Conservation (phyloP, 64 coral and sea anemone genomes). For the Trachythela sp. region DNA sequence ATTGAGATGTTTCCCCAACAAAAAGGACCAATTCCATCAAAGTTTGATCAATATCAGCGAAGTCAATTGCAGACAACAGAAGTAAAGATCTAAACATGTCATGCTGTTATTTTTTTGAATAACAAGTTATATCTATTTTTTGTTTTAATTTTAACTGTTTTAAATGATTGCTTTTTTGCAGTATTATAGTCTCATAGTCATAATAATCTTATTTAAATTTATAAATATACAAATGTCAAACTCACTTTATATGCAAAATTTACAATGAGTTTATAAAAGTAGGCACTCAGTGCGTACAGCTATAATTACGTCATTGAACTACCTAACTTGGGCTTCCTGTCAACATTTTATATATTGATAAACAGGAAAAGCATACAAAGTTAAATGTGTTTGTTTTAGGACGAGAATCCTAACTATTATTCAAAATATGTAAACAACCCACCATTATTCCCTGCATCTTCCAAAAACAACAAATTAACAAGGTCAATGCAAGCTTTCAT, state of each 20-base stretch:
- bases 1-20: not conserved
- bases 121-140: not conserved
- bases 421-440: conserved; percentile 10
- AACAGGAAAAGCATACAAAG: not conserved
- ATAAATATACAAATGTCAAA: too few species aligned
- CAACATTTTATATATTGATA: too few species aligned
- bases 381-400: not conserved
- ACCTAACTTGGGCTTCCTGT: too few species aligned
- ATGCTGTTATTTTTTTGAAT: too few species aligned
- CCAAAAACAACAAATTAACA: not conserved
- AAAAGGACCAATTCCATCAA: not conserved
- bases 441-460: not conserved
- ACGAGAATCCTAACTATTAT: not conserved
- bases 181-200: too few species aligned
- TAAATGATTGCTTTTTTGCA: too few species aligned
- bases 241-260: too few species aligned
- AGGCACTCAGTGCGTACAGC: too few species aligned
- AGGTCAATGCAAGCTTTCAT: not conserved
- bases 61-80: conserved; percentile 26
- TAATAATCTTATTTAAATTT: too few species aligned
- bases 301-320: too few species aligned
- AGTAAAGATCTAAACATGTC: not conserved
- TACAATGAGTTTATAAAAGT: too few species aligned
- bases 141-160: not conserved
- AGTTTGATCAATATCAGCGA: conserved; percentile 4